Evolutionary conservation across 2,113 vertebrate genomes (phyloP), one percentile per base, ranked within the genome.

Genomic region (Polyodon spathula): DNA sequence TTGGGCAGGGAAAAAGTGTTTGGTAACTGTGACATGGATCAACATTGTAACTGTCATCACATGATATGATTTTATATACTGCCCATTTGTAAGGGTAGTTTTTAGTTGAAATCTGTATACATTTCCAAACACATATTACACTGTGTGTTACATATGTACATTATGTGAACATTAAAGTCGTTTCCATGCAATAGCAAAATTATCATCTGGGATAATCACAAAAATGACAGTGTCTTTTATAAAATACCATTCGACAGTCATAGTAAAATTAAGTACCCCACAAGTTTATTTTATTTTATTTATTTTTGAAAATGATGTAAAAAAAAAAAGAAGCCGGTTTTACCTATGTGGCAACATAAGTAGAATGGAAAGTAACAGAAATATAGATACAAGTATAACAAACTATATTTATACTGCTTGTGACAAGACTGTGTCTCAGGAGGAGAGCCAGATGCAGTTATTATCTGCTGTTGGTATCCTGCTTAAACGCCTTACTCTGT

Each of bases 201-300:
- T 50, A 38, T 50, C 54, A 27, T 27, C 27, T 27, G 27, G 27
- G 27, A 27, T 27, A 27, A 27, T 27, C 27, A 27, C 27, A 27
- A 27, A 27, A 27, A 27, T 15, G 1, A 27, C 27, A 27, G 3
- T 27, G 27, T 27, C 27, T 69, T 73, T 77, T 76, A 81, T 83
- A 80, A 84, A 85, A 84, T 84, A 82, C 80, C 81, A 79, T 88
- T 81, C 73, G 74, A 82, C 84, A 65, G 80, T 84, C 81, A 76
- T 83, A 78, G 79, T 60, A 38, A 68, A 69, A 50, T 4, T 16
- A 42, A n/a, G n/a, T n/a, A n/a, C n/a, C n/a, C n/a, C n/a, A n/a
- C n/a, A n/a, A n/a, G 27, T 27, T 27, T 27, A 27, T 27, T 27
- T 27, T 27, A 27, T 27, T 27, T 27, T 27, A 27, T 27, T 27